Evolutionary conservation across 2,113 vertebrate genomes (phyloP).

Genomic region (Poeciliopsis turrubarensis): DNA sequence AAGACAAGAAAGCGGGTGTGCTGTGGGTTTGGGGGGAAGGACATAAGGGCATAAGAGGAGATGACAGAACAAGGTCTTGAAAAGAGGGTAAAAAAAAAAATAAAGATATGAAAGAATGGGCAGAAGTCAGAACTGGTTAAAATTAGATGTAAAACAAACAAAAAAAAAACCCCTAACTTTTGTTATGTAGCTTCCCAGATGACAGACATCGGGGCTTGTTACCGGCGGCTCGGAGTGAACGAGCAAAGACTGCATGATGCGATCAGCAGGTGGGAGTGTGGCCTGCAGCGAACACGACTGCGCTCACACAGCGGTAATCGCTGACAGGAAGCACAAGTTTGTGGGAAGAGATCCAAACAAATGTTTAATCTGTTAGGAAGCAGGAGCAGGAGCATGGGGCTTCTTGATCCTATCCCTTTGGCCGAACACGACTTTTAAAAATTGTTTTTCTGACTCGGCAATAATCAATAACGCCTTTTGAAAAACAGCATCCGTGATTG

Average conservation of each 20-base stretch:
- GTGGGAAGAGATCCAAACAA: neutral
- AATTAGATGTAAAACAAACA: neutral
- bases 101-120: neutral
- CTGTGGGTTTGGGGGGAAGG: neutral
- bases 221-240: neutral
- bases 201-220: neutral
- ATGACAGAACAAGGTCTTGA: neutral
- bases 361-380: neutral
- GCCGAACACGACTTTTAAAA: neutral
- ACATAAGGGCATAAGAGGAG: conserved; percentile 14
- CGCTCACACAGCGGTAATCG: neutral
- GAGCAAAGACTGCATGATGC: neutral
- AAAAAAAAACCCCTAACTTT: neutral
- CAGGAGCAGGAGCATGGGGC: neutral
- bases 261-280: neutral
- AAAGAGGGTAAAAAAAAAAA: neutral
- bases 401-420: neutral
- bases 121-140: neutral
- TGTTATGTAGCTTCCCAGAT: neutral
- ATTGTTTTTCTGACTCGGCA: no score
- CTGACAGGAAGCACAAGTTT: neutral
- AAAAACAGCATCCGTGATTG: neutral
- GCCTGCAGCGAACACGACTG: neutral
- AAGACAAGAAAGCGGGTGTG: conserved; percentile 25
- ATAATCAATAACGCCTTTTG: neutral